Conservation (phyloP, 2,113 vertebrate genomes). For the Triplophysa siluroides region DNA sequence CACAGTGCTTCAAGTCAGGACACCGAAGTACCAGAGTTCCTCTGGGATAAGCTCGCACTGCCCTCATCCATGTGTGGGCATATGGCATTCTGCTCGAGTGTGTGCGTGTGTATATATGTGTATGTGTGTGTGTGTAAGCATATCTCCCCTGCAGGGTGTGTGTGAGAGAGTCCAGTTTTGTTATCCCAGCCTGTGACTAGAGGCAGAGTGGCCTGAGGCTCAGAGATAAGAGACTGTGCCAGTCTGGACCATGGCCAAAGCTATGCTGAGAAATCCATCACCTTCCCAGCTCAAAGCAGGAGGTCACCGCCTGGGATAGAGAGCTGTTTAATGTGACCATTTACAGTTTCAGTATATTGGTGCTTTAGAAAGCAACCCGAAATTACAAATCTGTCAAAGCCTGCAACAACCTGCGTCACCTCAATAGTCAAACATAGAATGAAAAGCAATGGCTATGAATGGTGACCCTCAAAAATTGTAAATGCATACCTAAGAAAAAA, state of each 20-base stretch:
- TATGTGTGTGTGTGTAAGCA: conserved; percentile 40
- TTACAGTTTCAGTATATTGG: conserved; percentile 32
- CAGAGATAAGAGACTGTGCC: conserved; percentile 65
- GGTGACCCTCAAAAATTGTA: not conserved
- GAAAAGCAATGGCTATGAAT: not conserved
- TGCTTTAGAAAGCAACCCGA: conserved; percentile 27
- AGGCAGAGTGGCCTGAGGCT: conserved; percentile 65
- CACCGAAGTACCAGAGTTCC: conserved; percentile 48
- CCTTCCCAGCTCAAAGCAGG: conserved; percentile 58
- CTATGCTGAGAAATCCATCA: conserved; percentile 67
- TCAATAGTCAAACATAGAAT: not conserved
- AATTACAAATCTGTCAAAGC: conserved; percentile 22
- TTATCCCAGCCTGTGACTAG: conserved; percentile 63
- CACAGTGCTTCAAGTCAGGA: conserved; percentile 39
- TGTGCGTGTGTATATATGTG: not conserved
- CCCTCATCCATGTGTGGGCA: conserved; percentile 57
- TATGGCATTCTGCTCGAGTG: conserved; percentile 42
- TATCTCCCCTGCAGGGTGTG: conserved; percentile 55
- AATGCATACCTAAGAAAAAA: too few species aligned
- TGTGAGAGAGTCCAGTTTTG: conserved; percentile 62
- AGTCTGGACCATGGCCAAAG: conserved; percentile 62
- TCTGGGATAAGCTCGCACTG: conserved; percentile 48
- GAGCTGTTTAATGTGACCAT: conserved; percentile 46
- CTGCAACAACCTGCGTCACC: conserved; percentile 8
- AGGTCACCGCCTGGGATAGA: conserved; percentile 32